A percentile compares a stretch with the other conserved stretches of the same genome.
Conservation (phyloP, 2,888 invertebrate species). For the Cecidostiba fungosa region DNA sequence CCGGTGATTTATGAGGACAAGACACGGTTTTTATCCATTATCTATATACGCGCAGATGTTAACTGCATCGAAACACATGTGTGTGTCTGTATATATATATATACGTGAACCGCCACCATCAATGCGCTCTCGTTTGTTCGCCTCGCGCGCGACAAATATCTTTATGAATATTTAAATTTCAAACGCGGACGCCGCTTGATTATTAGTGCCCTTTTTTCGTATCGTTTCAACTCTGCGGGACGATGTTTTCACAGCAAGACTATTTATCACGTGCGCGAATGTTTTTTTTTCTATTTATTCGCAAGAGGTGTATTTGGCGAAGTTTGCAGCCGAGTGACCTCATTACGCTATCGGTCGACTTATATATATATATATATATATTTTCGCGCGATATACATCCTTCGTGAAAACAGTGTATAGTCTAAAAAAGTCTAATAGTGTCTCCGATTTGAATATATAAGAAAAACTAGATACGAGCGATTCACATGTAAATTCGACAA, state of each 20-base stretch:
- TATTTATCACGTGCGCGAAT: constrained; percentile 33
- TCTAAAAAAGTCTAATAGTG: too few relatives aligned
- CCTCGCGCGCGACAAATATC: constrained; percentile 52
- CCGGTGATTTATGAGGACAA: constrained; percentile 65
- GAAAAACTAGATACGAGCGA: not conserved
- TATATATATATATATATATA: not conserved
- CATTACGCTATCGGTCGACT: constrained; percentile 15
- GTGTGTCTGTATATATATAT: not conserved
- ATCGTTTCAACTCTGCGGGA: not conserved
- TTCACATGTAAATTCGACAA: not conserved
- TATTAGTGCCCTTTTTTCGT: constrained; percentile 25
- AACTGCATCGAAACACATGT: constrained; percentile 48
- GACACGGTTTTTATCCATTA: constrained; percentile 62
- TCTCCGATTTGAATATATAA: not conserved
- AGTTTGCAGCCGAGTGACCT: constrained; percentile 19
- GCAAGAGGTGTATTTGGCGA: not conserved
- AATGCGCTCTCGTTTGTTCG: not conserved
- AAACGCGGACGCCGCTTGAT: constrained; percentile 32
- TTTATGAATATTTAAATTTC: constrained; percentile 61
- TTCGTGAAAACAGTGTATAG: not conserved
- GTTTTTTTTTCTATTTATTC: not conserved
- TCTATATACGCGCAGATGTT: constrained; percentile 51
- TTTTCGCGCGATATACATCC: not conserved
- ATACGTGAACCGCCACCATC: not conserved
- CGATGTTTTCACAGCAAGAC: constrained; percentile 30